A percentile compares a stretch with the other conserved stretches of the same genome.
phyloP scores from a whole-genome alignment of 2,113 vertebrate genomes.

The Piprites chloris region DNA sequence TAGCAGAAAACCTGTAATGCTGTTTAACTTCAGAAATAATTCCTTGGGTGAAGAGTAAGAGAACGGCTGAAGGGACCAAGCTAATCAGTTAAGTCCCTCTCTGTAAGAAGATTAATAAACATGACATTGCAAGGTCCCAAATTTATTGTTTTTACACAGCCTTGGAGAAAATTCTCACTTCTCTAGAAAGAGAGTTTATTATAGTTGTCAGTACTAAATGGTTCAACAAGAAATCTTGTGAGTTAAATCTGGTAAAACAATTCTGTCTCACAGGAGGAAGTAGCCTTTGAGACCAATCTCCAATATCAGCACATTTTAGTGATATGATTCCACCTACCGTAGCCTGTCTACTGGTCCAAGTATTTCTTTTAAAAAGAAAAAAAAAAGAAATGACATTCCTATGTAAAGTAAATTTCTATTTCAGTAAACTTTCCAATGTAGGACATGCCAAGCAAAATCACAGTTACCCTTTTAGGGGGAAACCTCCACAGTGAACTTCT shows the following conservation, averaged over 20 bases:
- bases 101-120: background rate
- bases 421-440: background rate
- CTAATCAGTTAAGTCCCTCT: background rate
- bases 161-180: background rate
- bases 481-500: background rate
- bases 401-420: background rate
- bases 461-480: background rate
- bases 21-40: background rate
- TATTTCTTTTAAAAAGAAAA: background rate
- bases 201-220: background rate
- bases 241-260: background rate
- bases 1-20: background rate
- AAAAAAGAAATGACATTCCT: background rate
- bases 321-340: background rate
- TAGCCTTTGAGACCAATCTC: background rate
- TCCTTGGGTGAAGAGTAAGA: background rate
- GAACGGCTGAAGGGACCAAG: background rate
- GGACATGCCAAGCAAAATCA: background rate
- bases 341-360: background rate
- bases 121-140: background rate
- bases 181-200: background rate
- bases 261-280: background rate
- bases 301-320: background rate
- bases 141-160: background rate
- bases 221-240: background rate